Percentiles rank a stretch among this genome's conserved stretches.
Evolutionary conservation across 2,888 invertebrate genomes (phyloP).

Genomic region (Drosophila sordidapex): DNA sequence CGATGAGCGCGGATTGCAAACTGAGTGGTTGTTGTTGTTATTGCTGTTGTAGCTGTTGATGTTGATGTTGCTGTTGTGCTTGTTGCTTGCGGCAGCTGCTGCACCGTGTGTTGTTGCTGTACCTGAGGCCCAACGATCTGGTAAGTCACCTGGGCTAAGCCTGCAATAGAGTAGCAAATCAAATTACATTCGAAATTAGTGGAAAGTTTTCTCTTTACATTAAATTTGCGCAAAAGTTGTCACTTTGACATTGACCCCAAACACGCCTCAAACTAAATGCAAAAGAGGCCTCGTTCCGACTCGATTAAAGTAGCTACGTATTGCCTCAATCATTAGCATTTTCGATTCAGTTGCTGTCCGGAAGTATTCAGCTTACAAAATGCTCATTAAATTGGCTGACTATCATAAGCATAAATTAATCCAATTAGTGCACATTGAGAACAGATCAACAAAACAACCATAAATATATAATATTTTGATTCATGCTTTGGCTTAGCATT

Average conservation of each 20-base stretch:
- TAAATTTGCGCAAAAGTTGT: slow-evolving; percentile 1
- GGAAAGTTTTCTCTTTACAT: slow-evolving; percentile 3
- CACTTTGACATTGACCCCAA: slow-evolving; percentile 7
- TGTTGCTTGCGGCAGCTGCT: slow-evolving; percentile 46
- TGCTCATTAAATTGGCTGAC: not conserved
- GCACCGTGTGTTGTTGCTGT: slow-evolving; percentile 67
- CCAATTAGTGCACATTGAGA: not conserved
- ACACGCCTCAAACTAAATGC: slow-evolving; percentile 15
- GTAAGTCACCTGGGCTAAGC: slow-evolving; percentile 96
- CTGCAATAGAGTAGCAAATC: slow-evolving; percentile 86
- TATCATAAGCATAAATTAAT: not conserved
- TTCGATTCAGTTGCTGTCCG: not conserved
- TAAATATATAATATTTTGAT: not conserved
- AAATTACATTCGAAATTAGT: slow-evolving; percentile 16
- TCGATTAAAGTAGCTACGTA: slow-evolving; percentile 41
- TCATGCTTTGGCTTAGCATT: not conserved
- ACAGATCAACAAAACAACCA: not conserved
- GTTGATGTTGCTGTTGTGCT: slow-evolving; percentile 30
- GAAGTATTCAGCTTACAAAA: not conserved
- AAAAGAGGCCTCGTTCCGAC: slow-evolving; percentile 33
- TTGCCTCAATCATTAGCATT: slow-evolving; percentile 50
- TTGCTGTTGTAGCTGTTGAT: slow-evolving; percentile 31
- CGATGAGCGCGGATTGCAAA: slow-evolving; percentile 86
- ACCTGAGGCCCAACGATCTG: slow-evolving; percentile 84
- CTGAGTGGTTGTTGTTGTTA: slow-evolving; percentile 55